Conservation (phyloP, 2,113 vertebrate genomes). For the Ellobius talpinus region DNA sequence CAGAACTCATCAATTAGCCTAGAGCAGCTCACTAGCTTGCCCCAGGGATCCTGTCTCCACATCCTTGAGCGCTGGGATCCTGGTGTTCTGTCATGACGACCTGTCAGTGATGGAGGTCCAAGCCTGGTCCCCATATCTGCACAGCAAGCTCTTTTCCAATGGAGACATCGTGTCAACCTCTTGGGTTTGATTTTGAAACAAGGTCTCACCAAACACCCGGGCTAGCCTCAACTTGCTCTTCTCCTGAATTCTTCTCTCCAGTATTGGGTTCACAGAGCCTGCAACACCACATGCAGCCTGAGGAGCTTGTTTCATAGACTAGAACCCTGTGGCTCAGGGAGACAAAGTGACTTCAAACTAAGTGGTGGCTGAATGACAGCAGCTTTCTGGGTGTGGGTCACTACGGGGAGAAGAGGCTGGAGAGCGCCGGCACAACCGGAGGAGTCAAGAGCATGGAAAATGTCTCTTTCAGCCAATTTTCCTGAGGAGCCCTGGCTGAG, state of each 20-base stretch:
- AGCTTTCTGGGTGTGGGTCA: conserved; percentile 41
- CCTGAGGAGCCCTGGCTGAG: conserved; percentile 75
- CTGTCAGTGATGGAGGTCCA: background rate
- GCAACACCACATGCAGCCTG: background rate
- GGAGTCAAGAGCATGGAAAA: conserved; percentile 80
- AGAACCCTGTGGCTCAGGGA: background rate
- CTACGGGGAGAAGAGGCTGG: conserved; percentile 55
- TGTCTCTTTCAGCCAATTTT: conserved; percentile 80
- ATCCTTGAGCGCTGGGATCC: background rate
- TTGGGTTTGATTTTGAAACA: background rate
- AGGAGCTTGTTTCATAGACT: background rate
- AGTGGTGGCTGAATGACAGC: background rate
- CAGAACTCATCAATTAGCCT: background rate
- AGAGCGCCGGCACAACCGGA: conserved; percentile 66
- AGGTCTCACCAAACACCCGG: background rate
- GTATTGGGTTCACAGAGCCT: background rate
- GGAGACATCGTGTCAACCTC: background rate
- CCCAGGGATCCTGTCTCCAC: background rate
- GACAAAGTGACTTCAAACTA: background rate
- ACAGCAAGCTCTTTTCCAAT: background rate
- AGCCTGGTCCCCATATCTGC: background rate
- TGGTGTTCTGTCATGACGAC: background rate
- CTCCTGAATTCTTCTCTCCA: background rate
- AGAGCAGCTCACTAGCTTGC: background rate
- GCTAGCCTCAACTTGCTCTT: background rate